Conservation (phyloP, 2,888 invertebrate genomes). For the Clitarchus hookeri region DNA sequence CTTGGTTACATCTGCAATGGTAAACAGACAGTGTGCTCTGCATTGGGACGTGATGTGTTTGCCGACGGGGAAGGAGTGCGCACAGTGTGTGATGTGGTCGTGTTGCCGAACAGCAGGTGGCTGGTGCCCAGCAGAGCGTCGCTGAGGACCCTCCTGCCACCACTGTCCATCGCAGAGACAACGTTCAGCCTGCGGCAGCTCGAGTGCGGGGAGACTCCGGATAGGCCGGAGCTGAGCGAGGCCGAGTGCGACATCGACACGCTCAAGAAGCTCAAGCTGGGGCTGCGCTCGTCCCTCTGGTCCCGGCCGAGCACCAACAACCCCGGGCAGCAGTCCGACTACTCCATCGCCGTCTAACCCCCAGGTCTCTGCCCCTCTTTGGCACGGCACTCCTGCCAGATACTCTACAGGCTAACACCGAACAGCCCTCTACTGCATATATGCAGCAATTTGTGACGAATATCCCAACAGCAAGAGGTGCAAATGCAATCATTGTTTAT, state of each 20-base stretch:
- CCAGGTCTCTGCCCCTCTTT: neutral
- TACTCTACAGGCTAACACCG: too few relatives aligned
- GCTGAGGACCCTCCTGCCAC: conserved; percentile 67
- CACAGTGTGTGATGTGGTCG: too few relatives aligned
- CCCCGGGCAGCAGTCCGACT: conserved; percentile 6
- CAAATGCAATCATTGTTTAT: too few relatives aligned
- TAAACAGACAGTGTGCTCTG: neutral
- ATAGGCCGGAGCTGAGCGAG: conserved; percentile 67
- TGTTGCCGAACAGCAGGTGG: conserved; percentile 54
- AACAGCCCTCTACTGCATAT: too few relatives aligned
- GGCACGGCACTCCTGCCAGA: too few relatives aligned
- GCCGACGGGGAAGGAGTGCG: neutral
- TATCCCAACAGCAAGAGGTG: too few relatives aligned
- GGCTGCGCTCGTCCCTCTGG: conserved; percentile 71
- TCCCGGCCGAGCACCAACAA: conserved; percentile 62
- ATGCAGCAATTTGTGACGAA: too few relatives aligned
- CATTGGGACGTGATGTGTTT: conserved; percentile 29
- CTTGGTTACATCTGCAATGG: too few relatives aligned
- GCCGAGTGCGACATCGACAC: conserved; percentile 76
- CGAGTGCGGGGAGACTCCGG: conserved; percentile 47
- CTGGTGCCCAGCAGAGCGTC: conserved; percentile 59
- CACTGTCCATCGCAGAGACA: conserved; percentile 64
- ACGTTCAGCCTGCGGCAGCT: conserved; percentile 56
- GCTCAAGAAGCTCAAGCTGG: conserved; percentile 71
- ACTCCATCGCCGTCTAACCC: conserved; percentile 25